phyloP scores from a whole-genome alignment of 2,888 invertebrate species.

The Cinara cedri region DNA sequence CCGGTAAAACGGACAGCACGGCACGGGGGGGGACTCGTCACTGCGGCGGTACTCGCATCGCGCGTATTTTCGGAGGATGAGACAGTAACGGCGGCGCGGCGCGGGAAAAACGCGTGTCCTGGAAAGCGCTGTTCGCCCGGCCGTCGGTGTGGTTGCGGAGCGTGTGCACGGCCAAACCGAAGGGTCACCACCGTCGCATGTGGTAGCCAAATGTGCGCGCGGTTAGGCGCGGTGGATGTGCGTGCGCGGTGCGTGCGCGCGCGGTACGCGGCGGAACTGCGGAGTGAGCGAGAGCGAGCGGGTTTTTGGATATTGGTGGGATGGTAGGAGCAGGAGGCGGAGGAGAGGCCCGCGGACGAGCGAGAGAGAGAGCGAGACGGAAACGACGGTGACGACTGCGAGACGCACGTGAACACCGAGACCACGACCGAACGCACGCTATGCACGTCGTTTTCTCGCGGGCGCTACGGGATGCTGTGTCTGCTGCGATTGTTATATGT shows the following conservation, averaged over 20 bases:
- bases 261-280: neutral
- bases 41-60: no score
- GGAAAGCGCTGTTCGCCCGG: neutral
- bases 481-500: constrained; percentile 17
- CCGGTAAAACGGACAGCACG: neutral
- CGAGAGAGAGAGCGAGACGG: neutral
- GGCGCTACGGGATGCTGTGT: constrained; percentile 48
- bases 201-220: constrained; percentile 48
- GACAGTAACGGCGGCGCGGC: neutral
- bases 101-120: neutral
- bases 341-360: neutral
- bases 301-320: no score
- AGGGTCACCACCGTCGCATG: constrained; percentile 13
- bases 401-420: constrained; percentile 53
- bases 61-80: neutral
- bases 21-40: neutral
- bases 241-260: no score
- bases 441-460: constrained; percentile 35
- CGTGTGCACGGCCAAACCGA: no score
- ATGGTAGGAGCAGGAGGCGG: neutral
- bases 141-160: neutral
- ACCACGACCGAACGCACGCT: constrained; percentile 47
- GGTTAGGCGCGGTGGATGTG: neutral
- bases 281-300: neutral
- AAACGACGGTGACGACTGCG: constrained; percentile 28